Base-by-base conservation (phyloP, 2,888 invertebrate genomes). In the Noctuana brunneofusca region DNA sequence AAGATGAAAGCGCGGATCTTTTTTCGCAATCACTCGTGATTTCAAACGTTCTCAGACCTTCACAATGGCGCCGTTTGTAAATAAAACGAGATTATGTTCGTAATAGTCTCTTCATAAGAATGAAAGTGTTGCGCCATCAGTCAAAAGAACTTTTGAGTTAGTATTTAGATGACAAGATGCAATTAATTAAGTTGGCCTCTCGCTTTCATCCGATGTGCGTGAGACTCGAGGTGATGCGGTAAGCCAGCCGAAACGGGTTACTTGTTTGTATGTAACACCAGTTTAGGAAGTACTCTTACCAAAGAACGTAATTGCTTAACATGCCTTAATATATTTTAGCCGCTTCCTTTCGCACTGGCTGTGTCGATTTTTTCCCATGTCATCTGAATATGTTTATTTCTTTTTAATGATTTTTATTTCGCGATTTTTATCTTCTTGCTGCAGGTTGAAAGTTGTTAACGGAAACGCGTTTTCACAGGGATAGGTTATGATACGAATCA, bases 71-170 rank as follows among this genome's bases (percentile, higher is more conserved):
- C 65, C 66, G 67, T 69, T 69, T 68, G 72, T 72, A 71, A 74
- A 71, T 71, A 66, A 67, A 66, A 69, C 50, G 66, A 66, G 66
- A 70, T 69, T 65, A 67, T 64, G 62, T 58, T 64, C 65, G 66
- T 71, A 69, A 69, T 69, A 71, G 68, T 67, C 69, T 43, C 58
- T 35, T 60, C 59, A 60, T 60, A 64, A 68, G 65, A 72, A 82
- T 73, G 81, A 85, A 81, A 83, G 82, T 76, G 75, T 87, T 86
- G 80, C 86, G 78, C 71, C 80, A 86, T 75, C 71, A 68, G 70
- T 76, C 73, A 76, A 78, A 60, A 76, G 74, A 66, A 73, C 75
- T 74, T 76, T 74, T 71, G 69, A 67, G 68, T 73, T 69, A 71
- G 74, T 74, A 72, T 70, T 59, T 59, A 53, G 59, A 59, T 60